Conservation (phyloP, 1,140 invertebrate species). For the Rhopalosiphum padi region DNA sequence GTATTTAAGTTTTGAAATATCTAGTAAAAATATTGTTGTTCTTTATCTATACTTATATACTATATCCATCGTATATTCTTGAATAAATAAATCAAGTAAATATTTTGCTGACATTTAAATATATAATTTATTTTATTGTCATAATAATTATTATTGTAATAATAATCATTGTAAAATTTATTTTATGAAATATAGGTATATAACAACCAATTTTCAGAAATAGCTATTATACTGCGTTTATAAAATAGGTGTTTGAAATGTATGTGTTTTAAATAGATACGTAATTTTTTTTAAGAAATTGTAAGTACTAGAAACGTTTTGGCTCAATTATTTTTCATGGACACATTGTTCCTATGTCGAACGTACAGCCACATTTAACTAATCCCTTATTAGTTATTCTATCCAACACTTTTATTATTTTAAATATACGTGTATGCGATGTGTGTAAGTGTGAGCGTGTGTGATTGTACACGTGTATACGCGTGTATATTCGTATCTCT, state of each 20-base stretch:
- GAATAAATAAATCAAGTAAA: neutral
- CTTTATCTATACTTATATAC: neutral
- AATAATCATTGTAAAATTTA: neutral
- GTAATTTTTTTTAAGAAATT: neutral
- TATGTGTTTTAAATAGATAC: neutral
- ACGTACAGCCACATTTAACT: neutral
- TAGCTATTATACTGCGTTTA: neutral
- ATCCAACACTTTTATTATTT: neutral
- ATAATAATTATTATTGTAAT: neutral
- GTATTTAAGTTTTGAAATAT: neutral
- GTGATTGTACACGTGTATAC: neutral
- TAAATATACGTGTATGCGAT: neutral
- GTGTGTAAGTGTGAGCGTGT: neutral
- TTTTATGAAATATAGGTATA: neutral
- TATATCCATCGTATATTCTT: neutral
- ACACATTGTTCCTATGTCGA: neutral
- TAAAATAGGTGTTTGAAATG: neutral
- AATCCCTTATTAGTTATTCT: conserved; percentile 6
- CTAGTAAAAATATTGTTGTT: neutral
- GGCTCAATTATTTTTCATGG: neutral
- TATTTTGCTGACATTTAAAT: neutral
- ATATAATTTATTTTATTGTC: neutral
- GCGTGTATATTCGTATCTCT: neutral
- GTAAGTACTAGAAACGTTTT: no score
- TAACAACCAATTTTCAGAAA: neutral